Percentiles rank a stretch among this genome's conserved stretches.
phyloP scores from a whole-genome alignment of 2,113 vertebrate species.

The Gavialis gangeticus region DNA sequence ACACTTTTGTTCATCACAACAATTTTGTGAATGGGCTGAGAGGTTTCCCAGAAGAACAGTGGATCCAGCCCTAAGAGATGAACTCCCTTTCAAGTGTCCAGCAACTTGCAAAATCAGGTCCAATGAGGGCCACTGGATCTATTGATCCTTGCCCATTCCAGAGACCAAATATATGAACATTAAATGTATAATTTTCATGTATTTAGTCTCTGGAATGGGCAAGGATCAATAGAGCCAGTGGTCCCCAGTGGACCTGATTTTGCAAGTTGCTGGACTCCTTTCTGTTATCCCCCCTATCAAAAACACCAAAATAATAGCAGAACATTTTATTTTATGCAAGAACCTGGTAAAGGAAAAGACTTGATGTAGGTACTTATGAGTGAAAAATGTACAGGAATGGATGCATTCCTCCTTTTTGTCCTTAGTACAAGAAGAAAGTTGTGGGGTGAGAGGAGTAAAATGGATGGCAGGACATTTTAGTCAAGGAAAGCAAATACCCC shows the following conservation, averaged over 20 bases:
- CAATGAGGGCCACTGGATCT: neutral
- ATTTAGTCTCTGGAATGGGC: neutral
- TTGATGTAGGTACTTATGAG: neutral
- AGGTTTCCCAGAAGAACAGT: neutral
- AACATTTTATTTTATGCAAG: neutral
- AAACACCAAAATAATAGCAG: neutral
- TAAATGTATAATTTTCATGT: rapidly evolving
- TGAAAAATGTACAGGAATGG: neutral
- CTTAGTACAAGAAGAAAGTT: neutral
- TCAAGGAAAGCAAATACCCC: neutral
- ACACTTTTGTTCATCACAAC: neutral
- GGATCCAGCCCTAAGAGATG: neutral
- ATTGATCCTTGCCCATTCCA: neutral
- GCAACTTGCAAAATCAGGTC: neutral
- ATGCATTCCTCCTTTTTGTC: neutral
- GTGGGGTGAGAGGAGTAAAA: neutral
- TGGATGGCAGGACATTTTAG: neutral
- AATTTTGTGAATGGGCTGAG: neutral
- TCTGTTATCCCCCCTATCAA: neutral
- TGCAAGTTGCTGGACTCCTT: neutral
- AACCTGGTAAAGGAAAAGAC: rapidly evolving
- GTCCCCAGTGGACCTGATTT: neutral
- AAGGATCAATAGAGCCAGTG: neutral
- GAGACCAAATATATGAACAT: neutral
- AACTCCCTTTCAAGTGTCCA: neutral